These are phyloP conservation scores for Peribatodes rhomboidaria DNA, from an alignment of 2,888 invertebrate genomes.

Conservation along the genomic window DNA sequence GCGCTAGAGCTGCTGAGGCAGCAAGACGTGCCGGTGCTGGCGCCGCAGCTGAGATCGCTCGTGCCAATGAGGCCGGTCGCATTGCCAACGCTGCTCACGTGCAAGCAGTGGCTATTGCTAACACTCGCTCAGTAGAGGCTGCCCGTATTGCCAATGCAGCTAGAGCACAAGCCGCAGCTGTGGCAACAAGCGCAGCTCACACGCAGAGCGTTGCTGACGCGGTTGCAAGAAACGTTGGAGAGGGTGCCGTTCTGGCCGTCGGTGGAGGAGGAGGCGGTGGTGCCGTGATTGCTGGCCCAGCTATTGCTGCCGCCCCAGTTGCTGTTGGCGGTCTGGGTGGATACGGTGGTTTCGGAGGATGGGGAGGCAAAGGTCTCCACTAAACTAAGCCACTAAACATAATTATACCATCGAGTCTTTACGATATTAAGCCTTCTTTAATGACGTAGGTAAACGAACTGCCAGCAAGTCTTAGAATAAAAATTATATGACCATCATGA, in stretches of 20 bases:
- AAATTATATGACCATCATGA: neutral
- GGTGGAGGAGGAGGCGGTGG: slow-evolving; percentile 40
- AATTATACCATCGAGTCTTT: neutral
- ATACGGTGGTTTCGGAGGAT: slow-evolving; percentile 45
- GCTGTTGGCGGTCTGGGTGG: slow-evolving; percentile 45
- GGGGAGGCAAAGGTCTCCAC: slow-evolving; percentile 45
- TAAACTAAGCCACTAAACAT: neutral
- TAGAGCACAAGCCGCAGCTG: slow-evolving; percentile 63
- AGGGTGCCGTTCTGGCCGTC: slow-evolving; percentile 49
- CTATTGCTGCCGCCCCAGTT: slow-evolving; percentile 27
- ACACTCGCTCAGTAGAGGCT: slow-evolving; percentile 76
- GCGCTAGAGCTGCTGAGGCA: slow-evolving; percentile 74
- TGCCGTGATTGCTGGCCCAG: slow-evolving; percentile 33
- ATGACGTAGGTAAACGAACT: slow-evolving; percentile 18
- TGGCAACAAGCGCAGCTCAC: slow-evolving; percentile 68
- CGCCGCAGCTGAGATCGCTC: slow-evolving; percentile 63
- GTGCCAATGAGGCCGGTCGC: slow-evolving; percentile 70
- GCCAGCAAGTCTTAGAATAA: slow-evolving; percentile 3
- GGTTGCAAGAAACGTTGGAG: slow-evolving; percentile 65
- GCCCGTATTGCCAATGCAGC: slow-evolving; percentile 73
- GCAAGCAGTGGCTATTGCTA: slow-evolving; percentile 76
- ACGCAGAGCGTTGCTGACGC: slow-evolving; percentile 71
- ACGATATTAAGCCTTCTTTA: slow-evolving; percentile 9
- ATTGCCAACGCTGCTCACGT: slow-evolving; percentile 75
- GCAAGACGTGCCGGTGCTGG: slow-evolving; percentile 72